These are phyloP conservation scores for Itoplectis maculator DNA, from an alignment of 2,888 invertebrate genomes.

Conservation along the genomic window DNA sequence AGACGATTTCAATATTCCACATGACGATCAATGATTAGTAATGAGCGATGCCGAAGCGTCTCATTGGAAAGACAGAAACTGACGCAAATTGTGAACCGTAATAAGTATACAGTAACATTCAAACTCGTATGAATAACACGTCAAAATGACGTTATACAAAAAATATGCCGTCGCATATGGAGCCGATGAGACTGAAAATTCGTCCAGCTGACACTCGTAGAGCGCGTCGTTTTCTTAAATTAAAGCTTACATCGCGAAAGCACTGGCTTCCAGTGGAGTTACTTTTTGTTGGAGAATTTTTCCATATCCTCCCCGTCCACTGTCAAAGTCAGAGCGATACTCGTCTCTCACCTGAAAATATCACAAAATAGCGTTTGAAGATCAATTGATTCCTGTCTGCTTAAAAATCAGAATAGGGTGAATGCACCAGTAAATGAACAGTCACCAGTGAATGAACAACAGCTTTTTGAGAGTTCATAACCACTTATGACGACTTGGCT, in stretches of 20 bases:
- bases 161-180: slow-evolving; percentile 21
- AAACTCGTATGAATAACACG: slow-evolving; percentile 37
- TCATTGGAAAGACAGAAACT: background rate
- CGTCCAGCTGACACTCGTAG: slow-evolving; percentile 30
- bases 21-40: slow-evolving; percentile 20
- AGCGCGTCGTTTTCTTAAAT: slow-evolving; percentile 5
- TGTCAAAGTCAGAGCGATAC: slow-evolving; percentile 98
- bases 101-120: slow-evolving; percentile 23
- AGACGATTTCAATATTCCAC: background rate
- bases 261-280: slow-evolving; percentile 83
- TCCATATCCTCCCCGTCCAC: slow-evolving; percentile 98
- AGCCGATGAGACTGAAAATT: slow-evolving; percentile 13
- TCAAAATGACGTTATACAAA: slow-evolving; percentile 41
- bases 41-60: slow-evolving; percentile 15
- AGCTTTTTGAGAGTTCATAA: no score
- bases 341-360: slow-evolving; percentile 95
- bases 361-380: no score
- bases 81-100: slow-evolving; percentile 12
- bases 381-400: no score
- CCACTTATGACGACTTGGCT: no score
- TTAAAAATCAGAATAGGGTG: no score
- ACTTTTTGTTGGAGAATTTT: slow-evolving; percentile 96
- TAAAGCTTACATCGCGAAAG: slow-evolving; percentile 81
- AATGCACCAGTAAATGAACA: no score
- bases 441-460: no score